Evolutionary conservation across 2,888 invertebrate genomes (phyloP), one percentile per base, ranked within the genome.

Genomic region (Sipunculus nudus): DNA sequence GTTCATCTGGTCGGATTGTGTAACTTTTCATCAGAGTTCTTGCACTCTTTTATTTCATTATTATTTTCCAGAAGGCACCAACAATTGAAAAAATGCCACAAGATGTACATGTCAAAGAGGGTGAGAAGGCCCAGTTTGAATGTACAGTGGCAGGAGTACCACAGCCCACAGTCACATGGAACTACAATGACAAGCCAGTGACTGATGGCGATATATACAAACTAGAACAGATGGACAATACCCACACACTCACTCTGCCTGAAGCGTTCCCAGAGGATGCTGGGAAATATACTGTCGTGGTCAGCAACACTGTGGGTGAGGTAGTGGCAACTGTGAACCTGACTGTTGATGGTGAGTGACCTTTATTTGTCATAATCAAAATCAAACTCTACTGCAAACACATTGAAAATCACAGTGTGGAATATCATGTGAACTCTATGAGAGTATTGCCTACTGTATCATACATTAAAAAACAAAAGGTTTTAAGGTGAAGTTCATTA

Each of bases 261-360:
- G 96, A 97, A 87, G 85, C 86, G 5, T 96, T 96, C 81, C 88
- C 94, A 79, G 97, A 97, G 84, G 98, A 99, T 84, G 94, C 94
- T 21, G 99, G 96, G 8, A 92, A 97, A 16, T 99, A 98, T 84
- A 93, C 94, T 71, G 92, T 93, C 58, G 89, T 96, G 52, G 94
- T 96, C 56, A 94, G 96, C 84, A 99, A 99, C 83, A 5, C 35
- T 5, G 96, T 94, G 54, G 99, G 99, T 38, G 91, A 93, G 74
- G 96, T 96, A 23, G 98, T 99, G 84, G 96, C 97, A 81, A 95
- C 96, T 77, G 98, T 98, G 45, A 96, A 97, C 82, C 87, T 99
- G 68, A 92, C 96, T 2, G 97, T 99, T 2, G 93, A 94, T 85
- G 95, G 96, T 84, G 55, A 66, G 61, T 63, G 45, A 46, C n/a